These are phyloP conservation scores for Cryptoprocta ferox DNA, from an alignment of 2,797 vertebrate genomes.

Conservation along the genomic window DNA sequence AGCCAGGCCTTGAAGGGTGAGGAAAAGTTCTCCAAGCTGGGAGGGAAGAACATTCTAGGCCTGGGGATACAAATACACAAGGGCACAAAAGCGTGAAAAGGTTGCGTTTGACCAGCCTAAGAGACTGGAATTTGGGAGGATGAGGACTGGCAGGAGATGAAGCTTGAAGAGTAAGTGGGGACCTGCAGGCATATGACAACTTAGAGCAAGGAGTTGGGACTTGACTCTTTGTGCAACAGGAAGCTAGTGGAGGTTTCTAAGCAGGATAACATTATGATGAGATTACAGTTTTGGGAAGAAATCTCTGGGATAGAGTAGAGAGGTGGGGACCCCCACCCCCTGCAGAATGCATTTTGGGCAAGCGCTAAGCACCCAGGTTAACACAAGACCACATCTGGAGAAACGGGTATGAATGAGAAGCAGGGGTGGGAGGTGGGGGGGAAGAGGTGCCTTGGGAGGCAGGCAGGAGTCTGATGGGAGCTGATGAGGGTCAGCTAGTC, in stretches of 20 bases:
- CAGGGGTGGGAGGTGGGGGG: not conserved
- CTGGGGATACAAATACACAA: not conserved
- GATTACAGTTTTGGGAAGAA: not conserved
- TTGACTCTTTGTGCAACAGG: not conserved
- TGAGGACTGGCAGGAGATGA: not conserved
- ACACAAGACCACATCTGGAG: not conserved
- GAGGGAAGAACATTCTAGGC: not conserved
- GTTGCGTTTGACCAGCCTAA: not conserved
- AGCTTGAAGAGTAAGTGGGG: not conserved
- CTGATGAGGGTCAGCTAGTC: not conserved
- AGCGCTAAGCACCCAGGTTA: not conserved
- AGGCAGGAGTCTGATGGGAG: not conserved
- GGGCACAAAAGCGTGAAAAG: not conserved
- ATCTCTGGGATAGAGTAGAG: not conserved
- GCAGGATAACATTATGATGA: not conserved
- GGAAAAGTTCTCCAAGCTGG: not conserved
- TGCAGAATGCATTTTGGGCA: not conserved
- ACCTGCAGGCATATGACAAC: too few relatives aligned
- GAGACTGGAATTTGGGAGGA: not conserved
- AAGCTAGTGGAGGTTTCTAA: not conserved
- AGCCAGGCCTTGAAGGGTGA: not conserved
- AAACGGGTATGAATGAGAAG: too few relatives aligned
- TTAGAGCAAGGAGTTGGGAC: not conserved
- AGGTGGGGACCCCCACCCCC: not conserved
- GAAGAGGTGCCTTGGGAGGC: not conserved